Base-by-base conservation (phyloP, 2,113 vertebrate species). In the Triplophysa tibetana region DNA sequence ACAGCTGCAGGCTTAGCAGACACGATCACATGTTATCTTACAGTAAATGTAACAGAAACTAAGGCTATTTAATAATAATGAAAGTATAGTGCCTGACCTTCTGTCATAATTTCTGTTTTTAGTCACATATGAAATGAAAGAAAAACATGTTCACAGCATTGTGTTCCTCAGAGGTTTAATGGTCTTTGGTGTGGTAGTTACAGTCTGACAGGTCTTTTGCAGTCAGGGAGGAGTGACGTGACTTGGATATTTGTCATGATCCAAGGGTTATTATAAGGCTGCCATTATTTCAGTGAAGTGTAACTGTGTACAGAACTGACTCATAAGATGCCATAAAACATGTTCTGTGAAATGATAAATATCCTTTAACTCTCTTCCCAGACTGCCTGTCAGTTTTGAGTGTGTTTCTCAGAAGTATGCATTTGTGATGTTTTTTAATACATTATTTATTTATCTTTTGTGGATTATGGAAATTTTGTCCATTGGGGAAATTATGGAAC, bases 31-130 rank as follows among this genome's bases (percentile, higher is more conserved):
- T 63, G 38, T 11, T 62, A 13, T 11, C 56, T 61, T 75, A 63
- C 38, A 75, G 73, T 63, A 75, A 75, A 17, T 19, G 4, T 62
- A 48, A 75, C 9, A 63, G 60, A 75, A 75, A 75, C 73, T 63
- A 2, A 48, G 0, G 5, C 14, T 24, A 58, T 17, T 17, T 19
- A 17, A 26, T 19, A 26, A 19, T 48, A 70, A 17, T 45, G 19
- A 73, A 73, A 73, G 13, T 43, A 29, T 54, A 23, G 29, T 58
- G 29, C n/a, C 26, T 38, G 26, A 12, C 17, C 70, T 72, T 19
- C n/a, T 73, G 19, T 73, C 19, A n/a, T 16, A 58, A 21, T 58
- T 38, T 29, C 48, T 24, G 54, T 38, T 73, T 43, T 2, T 43
- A 60, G 33, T 73, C 70, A 73, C n/a, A 60, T 21, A 70, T 13